Percentiles rank a stretch among this genome's conserved stretches.
Conservation (phyloP, 2,888 invertebrate genomes). For the Tryphoninae sp. region DNA sequence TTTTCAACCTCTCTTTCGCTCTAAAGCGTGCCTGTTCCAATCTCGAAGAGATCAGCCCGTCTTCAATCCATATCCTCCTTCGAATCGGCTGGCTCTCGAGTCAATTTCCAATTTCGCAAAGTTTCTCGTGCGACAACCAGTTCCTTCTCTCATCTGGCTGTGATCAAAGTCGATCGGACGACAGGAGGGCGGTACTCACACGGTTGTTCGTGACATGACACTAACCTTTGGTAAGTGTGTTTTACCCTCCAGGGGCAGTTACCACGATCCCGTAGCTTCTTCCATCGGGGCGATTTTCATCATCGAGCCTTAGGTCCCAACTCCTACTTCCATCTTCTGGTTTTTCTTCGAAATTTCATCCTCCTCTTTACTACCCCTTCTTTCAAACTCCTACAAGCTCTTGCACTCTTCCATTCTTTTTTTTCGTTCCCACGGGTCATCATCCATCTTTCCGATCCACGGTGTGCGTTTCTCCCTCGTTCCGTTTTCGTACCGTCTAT, state of each 20-base stretch:
- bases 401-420: conserved; percentile 40
- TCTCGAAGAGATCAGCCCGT: too few relatives aligned
- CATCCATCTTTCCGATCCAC: conserved; percentile 33
- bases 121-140: not conserved
- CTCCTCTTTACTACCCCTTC: conserved; percentile 10
- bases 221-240: conserved; percentile 26
- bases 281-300: not conserved
- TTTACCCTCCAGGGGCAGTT: not conserved
- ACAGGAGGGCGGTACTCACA: conserved; percentile 20
- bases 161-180: not conserved
- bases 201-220: conserved; percentile 22
- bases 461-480: conserved; percentile 5
- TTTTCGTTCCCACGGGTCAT: conserved; percentile 9
- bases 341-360: not conserved
- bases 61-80: not conserved
- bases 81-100: not conserved
- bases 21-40: too few relatives aligned
- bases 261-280: not conserved
- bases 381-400: not conserved
- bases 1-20: too few relatives aligned
- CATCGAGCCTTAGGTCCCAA: not conserved
- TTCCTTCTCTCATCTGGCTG: conserved; percentile 14
- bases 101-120: conserved; percentile 38
- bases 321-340: not conserved
- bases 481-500: not conserved